phyloP scores from a whole-genome alignment of 2,113 vertebrate species.

The Micromys minutus region DNA sequence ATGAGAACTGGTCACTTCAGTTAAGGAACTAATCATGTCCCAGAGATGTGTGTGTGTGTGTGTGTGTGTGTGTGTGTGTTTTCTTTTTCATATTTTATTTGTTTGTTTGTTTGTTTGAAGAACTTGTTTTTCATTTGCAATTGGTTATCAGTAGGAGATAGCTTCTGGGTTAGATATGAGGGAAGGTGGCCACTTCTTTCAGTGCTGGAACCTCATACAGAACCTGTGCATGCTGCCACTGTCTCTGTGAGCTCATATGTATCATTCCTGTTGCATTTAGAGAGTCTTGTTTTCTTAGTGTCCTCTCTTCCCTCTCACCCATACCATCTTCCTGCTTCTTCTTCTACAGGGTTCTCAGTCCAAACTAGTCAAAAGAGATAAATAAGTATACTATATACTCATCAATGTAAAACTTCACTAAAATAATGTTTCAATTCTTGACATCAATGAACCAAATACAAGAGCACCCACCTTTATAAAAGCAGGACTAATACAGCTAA shows the following conservation, averaged over 20 bases:
- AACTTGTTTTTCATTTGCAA: background rate
- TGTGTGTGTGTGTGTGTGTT: no score
- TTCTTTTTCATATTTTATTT: no score
- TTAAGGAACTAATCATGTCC: rapidly evolving
- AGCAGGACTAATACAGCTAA: background rate
- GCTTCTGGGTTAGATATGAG: background rate
- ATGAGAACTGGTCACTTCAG: background rate
- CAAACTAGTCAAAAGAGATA: background rate
- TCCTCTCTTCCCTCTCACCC: background rate
- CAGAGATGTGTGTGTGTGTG: background rate
- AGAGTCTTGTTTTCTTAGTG: background rate
- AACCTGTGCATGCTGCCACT: background rate
- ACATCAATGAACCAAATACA: background rate
- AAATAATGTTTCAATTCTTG: background rate
- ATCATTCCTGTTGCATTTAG: background rate
- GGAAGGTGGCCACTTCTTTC: background rate
- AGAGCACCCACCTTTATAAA: background rate
- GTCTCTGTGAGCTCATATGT: background rate
- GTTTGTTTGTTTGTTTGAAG: no score
- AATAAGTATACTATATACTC: background rate
- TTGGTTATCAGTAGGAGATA: background rate
- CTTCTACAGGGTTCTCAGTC: background rate
- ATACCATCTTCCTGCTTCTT: background rate
- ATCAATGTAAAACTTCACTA: background rate
- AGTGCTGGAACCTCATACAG: background rate